phyloP scores from a whole-genome alignment of 2,888 invertebrate genomes.

The Pomacea canaliculata region DNA sequence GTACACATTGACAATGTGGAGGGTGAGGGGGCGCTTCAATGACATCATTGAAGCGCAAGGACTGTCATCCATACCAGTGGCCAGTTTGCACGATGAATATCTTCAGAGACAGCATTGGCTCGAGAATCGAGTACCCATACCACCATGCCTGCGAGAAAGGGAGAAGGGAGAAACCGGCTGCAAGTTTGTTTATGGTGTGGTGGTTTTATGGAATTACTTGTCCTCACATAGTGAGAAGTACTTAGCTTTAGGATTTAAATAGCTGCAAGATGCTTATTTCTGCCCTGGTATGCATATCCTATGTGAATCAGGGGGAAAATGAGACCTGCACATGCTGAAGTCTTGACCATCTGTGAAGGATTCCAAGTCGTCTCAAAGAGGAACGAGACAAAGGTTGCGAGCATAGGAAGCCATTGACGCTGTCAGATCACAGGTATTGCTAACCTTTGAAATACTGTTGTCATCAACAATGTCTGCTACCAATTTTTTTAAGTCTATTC shows the following conservation, averaged over 20 bases:
- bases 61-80: slow-evolving; percentile 74
- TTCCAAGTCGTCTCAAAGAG: slow-evolving; percentile 94
- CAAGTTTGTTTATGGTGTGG: slow-evolving; percentile 42
- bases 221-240: too few species aligned
- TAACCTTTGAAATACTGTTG: too few species aligned
- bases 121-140: slow-evolving; percentile 91
- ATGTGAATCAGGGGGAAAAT: slow-evolving; percentile 80
- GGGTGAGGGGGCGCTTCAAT: slow-evolving; percentile 98
- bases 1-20: slow-evolving; percentile 98
- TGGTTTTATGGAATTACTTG: slow-evolving; percentile 9
- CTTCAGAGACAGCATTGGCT: slow-evolving; percentile 98
- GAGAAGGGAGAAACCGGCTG: slow-evolving; percentile 95
- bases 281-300: background rate
- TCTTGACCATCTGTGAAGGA: slow-evolving; percentile 93
- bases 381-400: slow-evolving; percentile 98
- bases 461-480: too few species aligned
- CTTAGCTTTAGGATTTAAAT: too few species aligned
- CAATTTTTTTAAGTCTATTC: too few species aligned
- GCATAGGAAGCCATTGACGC: slow-evolving; percentile 98
- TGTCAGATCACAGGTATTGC: slow-evolving; percentile 87
- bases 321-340: slow-evolving; percentile 91
- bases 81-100: slow-evolving; percentile 92
- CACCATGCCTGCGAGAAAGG: slow-evolving; percentile 96
- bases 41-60: slow-evolving; percentile 99
- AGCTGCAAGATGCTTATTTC: too few species aligned